Conservation (phyloP, 2,797 vertebrate species). For the Rhinophrynus dorsalis region DNA sequence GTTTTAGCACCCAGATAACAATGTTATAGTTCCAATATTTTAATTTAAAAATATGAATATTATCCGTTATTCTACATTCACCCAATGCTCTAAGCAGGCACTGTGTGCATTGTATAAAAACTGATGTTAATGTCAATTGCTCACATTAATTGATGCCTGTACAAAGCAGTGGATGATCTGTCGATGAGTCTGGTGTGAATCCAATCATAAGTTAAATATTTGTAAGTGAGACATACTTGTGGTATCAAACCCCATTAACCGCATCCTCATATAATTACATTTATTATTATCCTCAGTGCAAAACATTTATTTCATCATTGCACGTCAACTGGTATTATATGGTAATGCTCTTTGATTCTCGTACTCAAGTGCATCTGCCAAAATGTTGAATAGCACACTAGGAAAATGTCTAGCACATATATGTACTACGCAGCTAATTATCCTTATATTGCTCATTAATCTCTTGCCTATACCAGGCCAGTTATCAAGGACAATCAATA, state of each 20-base stretch:
- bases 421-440: slow-evolving; percentile 49
- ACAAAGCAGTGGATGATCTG: slow-evolving; percentile 14
- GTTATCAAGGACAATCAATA: slow-evolving; percentile 47
- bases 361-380: slow-evolving; percentile 24
- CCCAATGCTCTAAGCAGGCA: slow-evolving; percentile 4
- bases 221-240: slow-evolving; percentile 49
- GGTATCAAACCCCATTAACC: slow-evolving; percentile 11
- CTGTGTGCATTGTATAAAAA: slow-evolving; percentile 9
- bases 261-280: slow-evolving; percentile 44
- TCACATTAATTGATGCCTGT: slow-evolving; percentile 31
- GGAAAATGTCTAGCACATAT: slow-evolving; percentile 42
- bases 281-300: slow-evolving; percentile 37
- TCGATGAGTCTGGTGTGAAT: slow-evolving; percentile 42
- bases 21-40: no score
- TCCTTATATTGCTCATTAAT: slow-evolving; percentile 42
- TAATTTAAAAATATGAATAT: slow-evolving; percentile 4
- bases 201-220: slow-evolving; percentile 44
- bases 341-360: slow-evolving; percentile 35
- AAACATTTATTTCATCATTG: slow-evolving; percentile 41
- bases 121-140: slow-evolving; percentile 29
- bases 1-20: not conserved
- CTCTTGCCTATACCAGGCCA: slow-evolving; percentile 42
- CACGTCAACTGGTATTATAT: slow-evolving; percentile 29
- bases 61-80: slow-evolving; percentile 13
- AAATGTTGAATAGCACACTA: slow-evolving; percentile 45